A percentile compares a stretch with the other conserved stretches of the same genome.
phyloP scores from a whole-genome alignment of 1,140 invertebrate genomes.

The Nebria ingens region DNA sequence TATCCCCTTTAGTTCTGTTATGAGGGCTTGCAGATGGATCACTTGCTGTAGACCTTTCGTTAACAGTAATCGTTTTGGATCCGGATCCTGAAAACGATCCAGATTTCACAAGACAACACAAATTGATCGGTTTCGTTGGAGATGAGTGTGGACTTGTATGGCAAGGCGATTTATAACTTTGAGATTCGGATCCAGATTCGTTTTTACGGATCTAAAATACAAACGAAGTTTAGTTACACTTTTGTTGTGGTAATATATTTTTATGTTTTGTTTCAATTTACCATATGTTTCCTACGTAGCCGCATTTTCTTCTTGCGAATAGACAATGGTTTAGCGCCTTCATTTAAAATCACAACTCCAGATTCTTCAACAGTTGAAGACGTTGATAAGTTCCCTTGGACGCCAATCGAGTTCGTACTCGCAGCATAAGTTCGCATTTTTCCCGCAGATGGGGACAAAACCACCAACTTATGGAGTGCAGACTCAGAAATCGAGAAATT shows the following conservation, averaged over 20 bases:
- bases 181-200: conserved; percentile 47
- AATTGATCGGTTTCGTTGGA: conserved; percentile 16
- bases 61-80: conserved; percentile 38
- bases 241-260: too few species aligned
- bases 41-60: conserved; percentile 45
- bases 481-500: conserved; percentile 76
- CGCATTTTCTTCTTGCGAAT: conserved; percentile 56
- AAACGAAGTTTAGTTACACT: conserved; percentile 10
- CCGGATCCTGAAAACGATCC: conserved; percentile 52
- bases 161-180: conserved; percentile 22
- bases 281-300: conserved; percentile 47
- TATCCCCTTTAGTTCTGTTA: conserved; percentile 24
- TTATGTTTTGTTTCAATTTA: conserved; percentile 33
- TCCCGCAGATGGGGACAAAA: conserved; percentile 34
- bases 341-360: conserved; percentile 40
- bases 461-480: conserved; percentile 60
- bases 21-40: conserved; percentile 43
- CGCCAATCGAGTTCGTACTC: conserved; percentile 35
- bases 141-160: neutral
- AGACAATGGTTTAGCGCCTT: conserved; percentile 40
- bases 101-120: conserved; percentile 45
- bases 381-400: conserved; percentile 43
- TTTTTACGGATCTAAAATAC: conserved; percentile 40
- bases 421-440: conserved; percentile 35
- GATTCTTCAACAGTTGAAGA: conserved; percentile 54